These are phyloP conservation scores for Hemibagrus guttatus DNA, from an alignment of 2,797 vertebrate genomes.

Conservation along the genomic window DNA sequence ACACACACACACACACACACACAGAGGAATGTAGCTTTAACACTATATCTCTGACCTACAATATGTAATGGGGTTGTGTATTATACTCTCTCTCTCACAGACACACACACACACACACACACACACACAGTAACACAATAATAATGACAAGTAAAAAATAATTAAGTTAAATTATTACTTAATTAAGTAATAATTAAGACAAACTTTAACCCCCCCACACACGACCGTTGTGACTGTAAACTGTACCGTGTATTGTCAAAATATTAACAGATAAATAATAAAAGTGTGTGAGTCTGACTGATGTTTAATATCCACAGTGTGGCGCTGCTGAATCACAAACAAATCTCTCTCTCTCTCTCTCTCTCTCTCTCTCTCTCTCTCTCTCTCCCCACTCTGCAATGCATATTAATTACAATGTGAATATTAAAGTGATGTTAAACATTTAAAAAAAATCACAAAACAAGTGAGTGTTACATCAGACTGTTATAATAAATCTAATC, in stretches of 20 bases:
- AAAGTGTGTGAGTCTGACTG: background rate
- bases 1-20: slow-evolving; percentile 2
- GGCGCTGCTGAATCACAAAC: background rate
- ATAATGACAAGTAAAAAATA: background rate
- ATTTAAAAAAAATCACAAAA: no score
- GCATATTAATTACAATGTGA: background rate
- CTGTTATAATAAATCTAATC: no score
- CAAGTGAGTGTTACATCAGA: no score
- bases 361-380: no score
- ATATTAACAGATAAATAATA: slow-evolving; percentile 2
- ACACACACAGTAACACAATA: background rate
- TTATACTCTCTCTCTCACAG: background rate
- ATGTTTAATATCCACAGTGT: background rate
- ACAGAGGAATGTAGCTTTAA: background rate
- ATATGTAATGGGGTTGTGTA: background rate
- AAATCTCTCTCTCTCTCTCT: no score
- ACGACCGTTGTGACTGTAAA: background rate
- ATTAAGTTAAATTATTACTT: no score
- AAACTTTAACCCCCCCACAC: background rate
- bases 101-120: background rate
- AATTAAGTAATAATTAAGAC: no score
- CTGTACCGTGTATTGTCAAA: background rate
- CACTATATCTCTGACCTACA: background rate
- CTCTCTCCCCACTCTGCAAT: no score
- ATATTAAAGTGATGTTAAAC: background rate